Evolutionary conservation across 2,113 vertebrate species (phyloP).

Genomic region (Poeciliopsis turrubarensis): DNA sequence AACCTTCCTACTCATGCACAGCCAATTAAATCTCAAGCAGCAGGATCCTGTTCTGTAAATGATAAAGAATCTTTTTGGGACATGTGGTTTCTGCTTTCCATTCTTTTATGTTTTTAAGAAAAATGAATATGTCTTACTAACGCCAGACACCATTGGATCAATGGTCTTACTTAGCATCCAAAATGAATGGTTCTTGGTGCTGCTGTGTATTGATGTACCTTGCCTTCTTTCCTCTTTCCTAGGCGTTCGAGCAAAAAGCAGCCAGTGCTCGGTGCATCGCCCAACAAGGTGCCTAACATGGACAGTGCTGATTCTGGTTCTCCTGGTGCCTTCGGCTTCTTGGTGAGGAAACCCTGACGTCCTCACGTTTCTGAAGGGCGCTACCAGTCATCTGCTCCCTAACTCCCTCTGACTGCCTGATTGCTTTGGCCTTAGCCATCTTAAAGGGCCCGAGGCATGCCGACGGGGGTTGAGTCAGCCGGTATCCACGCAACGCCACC

Average conservation of each 20-base stretch:
- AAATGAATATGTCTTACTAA: neutral
- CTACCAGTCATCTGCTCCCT: slow-evolving; percentile 52
- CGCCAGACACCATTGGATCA: slow-evolving; percentile 4
- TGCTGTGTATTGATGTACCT: neutral
- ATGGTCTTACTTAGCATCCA: slow-evolving; percentile 2
- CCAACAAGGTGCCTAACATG: slow-evolving; percentile 77
- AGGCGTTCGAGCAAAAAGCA: slow-evolving; percentile 93
- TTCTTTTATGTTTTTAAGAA: neutral
- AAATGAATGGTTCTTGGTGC: slow-evolving; percentile 18
- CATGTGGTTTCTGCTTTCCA: slow-evolving; percentile 10
- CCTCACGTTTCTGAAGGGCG: slow-evolving; percentile 41
- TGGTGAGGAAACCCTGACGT: slow-evolving; percentile 83
- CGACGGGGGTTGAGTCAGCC: slow-evolving; percentile 57
- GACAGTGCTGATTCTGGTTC: slow-evolving; percentile 84
- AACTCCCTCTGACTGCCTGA: slow-evolving; percentile 64
- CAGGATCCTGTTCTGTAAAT: slow-evolving; percentile 29
- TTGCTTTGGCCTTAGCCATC: slow-evolving; percentile 69
- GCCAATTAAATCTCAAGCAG: slow-evolving; percentile 69
- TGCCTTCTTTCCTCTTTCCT: slow-evolving; percentile 7
- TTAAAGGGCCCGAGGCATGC: slow-evolving; percentile 55
- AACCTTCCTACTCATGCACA: slow-evolving; percentile 53
- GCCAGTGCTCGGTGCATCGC: slow-evolving; percentile 82
- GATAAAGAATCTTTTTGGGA: slow-evolving; percentile 25
- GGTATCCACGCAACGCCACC: slow-evolving; percentile 32
- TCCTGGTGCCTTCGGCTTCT: slow-evolving; percentile 86